Evolutionary conservation across 2,113 vertebrate species (phyloP).

Genomic region (Heliornis fulica): DNA sequence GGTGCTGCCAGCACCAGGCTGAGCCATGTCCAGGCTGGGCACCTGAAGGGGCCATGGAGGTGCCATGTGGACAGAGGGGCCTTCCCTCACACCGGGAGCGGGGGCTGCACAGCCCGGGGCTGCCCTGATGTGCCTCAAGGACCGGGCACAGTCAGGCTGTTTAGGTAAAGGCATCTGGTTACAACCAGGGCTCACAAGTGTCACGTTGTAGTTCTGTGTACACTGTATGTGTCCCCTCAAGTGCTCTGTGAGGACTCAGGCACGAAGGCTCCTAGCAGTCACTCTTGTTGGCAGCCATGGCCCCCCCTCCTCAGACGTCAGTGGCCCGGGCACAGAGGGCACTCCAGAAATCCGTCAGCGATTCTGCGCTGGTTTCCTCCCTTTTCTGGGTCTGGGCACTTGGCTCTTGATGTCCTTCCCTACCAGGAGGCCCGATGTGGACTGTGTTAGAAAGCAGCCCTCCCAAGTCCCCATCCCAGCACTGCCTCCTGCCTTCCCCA

Average conservation of each 20-base stretch:
- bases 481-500: no score
- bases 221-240: accelerated
- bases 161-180: not conserved
- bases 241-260: not conserved
- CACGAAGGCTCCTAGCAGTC: not conserved
- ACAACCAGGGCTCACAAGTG: not conserved
- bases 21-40: not conserved
- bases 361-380: not conserved
- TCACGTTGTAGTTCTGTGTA: not conserved
- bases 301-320: not conserved
- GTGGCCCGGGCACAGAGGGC: not conserved
- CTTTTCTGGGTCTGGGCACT: not conserved
- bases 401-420: not conserved
- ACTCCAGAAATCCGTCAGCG: not conserved
- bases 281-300: accelerated
- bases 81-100: accelerated
- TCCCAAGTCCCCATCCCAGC: not conserved
- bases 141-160: not conserved
- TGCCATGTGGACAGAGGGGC: not conserved
- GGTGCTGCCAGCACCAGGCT: accelerated
- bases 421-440: no score
- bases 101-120: accelerated
- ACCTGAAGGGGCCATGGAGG: accelerated
- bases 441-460: not conserved
- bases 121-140: accelerated